Evolutionary conservation across 2,113 vertebrate species (phyloP).

Genomic region (Sterna hirundo): DNA sequence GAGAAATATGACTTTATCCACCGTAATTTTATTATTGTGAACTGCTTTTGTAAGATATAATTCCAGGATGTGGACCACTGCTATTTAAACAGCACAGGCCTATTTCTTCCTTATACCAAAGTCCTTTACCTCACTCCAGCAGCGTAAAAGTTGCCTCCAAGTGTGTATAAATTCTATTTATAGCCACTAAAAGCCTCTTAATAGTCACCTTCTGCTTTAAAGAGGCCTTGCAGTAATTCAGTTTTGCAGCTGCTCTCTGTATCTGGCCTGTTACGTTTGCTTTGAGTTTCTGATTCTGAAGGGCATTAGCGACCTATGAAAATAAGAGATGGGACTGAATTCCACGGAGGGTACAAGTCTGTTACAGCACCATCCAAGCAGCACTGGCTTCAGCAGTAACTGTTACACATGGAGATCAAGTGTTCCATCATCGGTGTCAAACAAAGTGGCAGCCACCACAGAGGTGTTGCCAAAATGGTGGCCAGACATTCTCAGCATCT

Average conservation of each 20-base stretch:
- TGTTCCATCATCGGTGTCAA: too few relatives aligned
- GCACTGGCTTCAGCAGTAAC: neutral
- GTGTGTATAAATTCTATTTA: constrained; percentile 18
- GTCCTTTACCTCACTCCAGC: neutral
- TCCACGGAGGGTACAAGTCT: neutral
- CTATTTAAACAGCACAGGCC: neutral
- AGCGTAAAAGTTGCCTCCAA: neutral
- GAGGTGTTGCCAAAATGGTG: neutral
- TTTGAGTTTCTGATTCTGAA: neutral
- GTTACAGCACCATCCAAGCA: neutral
- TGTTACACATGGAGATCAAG: rapidly evolving
- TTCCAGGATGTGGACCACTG: neutral
- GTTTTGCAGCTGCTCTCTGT: neutral
- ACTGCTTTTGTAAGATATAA: neutral
- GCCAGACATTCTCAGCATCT: neutral
- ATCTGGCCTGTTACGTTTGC: neutral
- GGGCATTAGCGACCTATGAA: neutral
- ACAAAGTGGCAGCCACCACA: neutral
- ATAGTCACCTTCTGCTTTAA: neutral
- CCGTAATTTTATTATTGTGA: neutral
- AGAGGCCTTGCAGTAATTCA: neutral
- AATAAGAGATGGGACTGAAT: neutral
- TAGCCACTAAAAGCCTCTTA: neutral
- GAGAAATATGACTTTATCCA: neutral
- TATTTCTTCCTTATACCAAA: neutral